phyloP scores from a whole-genome alignment of 2,888 invertebrate species.

The Phymatocera aterrima region DNA sequence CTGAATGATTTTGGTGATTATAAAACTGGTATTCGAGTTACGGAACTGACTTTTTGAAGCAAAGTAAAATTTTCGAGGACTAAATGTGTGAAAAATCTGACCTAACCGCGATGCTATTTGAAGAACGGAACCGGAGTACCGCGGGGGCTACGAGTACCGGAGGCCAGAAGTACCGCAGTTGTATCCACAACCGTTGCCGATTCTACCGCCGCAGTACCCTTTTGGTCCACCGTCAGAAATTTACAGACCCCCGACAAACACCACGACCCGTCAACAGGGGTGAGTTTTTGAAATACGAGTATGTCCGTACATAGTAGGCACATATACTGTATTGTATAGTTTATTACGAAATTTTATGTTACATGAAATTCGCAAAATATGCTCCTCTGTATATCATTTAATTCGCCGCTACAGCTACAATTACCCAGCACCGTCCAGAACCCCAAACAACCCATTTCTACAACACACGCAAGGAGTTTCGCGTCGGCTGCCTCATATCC shows the following conservation, averaged over 20 bases:
- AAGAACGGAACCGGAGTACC: constrained; percentile 60
- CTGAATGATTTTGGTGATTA: too few species aligned
- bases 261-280: constrained; percentile 59
- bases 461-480: constrained; percentile 46
- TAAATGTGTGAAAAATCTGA: not conserved
- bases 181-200: constrained; percentile 61
- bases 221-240: constrained; percentile 57
- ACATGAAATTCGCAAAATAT: too few species aligned
- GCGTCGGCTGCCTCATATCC: constrained; percentile 21
- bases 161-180: constrained; percentile 59
- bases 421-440: constrained; percentile 56
- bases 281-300: too few species aligned
- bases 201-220: constrained; percentile 56
- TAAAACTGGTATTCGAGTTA: too few species aligned
- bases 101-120: constrained; percentile 15
- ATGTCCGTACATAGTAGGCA: too few species aligned
- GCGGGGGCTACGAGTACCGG: constrained; percentile 66
- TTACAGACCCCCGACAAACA: constrained; percentile 64
- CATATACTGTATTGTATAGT: too few species aligned
- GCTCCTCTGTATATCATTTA: constrained; percentile 21
- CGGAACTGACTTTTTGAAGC: constrained; percentile 22
- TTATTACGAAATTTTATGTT: too few species aligned
- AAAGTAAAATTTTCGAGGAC: not conserved
- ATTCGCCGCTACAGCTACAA: constrained; percentile 56
- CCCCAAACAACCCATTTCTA: constrained; percentile 58